Conservation (phyloP, 2,113 vertebrate species). For the Rhodinocichla rosea region DNA sequence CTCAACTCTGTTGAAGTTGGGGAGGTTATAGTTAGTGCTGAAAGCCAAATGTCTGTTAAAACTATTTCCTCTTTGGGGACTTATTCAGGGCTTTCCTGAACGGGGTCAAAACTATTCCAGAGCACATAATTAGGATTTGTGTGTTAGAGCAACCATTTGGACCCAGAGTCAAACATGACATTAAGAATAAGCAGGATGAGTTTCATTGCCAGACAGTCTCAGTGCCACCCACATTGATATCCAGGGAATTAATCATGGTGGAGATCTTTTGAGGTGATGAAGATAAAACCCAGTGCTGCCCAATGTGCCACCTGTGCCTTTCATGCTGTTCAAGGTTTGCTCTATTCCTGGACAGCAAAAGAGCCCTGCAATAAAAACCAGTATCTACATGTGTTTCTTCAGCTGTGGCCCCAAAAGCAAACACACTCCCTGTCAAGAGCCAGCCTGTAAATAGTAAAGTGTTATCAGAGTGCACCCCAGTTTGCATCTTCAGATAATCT, state of each 20-base stretch:
- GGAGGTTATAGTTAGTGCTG: background rate
- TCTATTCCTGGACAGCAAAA: background rate
- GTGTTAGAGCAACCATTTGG: background rate
- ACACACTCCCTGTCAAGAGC: background rate
- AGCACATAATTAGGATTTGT: background rate
- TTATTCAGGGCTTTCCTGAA: background rate
- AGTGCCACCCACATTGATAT: background rate
- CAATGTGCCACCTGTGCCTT: background rate
- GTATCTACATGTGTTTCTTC: background rate
- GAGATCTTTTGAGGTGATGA: background rate
- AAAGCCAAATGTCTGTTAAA: background rate
- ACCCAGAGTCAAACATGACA: background rate
- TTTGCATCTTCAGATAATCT: background rate
- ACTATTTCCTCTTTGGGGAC: background rate
- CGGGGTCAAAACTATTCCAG: background rate
- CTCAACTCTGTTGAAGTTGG: background rate
- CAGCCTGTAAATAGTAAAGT: background rate
- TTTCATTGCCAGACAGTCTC: background rate
- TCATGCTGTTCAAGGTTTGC: background rate
- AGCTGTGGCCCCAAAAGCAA: background rate
- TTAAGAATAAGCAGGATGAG: background rate
- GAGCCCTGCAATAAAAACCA: background rate
- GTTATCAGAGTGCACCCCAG: background rate
- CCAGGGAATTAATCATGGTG: background rate
- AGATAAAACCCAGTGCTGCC: background rate